Percentiles rank a stretch among this genome's conserved stretches.
Evolutionary conservation across 2,113 vertebrate genomes (phyloP).

Genomic region (Peromyscus polionotus): DNA sequence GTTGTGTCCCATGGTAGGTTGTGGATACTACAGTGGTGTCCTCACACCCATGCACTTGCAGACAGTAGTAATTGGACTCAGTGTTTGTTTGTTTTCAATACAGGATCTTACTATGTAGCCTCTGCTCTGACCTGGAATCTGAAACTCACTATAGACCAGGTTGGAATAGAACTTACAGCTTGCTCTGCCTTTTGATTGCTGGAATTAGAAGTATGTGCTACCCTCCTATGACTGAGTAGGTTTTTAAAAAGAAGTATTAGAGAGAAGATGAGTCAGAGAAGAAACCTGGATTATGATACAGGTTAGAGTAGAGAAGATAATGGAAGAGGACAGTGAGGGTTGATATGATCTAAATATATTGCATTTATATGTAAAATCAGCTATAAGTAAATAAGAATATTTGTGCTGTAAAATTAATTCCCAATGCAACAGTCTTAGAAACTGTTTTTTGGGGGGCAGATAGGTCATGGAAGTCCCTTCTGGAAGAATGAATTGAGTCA

Average conservation of each 20-base stretch:
- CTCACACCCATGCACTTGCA: rapidly evolving
- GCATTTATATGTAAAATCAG: background rate
- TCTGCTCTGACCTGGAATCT: background rate
- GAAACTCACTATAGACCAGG: background rate
- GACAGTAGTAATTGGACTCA: background rate
- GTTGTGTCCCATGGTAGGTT: too few relatives aligned
- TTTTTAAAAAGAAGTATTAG: background rate
- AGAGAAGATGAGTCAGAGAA: background rate
- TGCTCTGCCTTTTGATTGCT: background rate
- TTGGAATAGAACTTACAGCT: background rate
- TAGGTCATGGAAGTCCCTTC: background rate
- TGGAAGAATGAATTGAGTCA: background rate
- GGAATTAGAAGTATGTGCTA: background rate
- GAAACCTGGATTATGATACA: background rate
- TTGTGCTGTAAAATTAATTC: background rate
- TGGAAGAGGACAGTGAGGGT: background rate
- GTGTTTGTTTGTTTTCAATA: background rate
- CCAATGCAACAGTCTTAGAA: background rate
- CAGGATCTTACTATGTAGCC: background rate
- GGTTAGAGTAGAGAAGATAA: background rate
- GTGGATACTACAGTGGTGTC: background rate
- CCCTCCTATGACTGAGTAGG: background rate
- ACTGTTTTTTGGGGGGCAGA: background rate
- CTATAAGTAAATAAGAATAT: background rate
- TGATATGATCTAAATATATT: background rate